Evolutionary conservation across 2,113 vertebrate genomes (phyloP), one percentile per base, ranked within the genome.

Genomic region (Amia ocellicauda): DNA sequence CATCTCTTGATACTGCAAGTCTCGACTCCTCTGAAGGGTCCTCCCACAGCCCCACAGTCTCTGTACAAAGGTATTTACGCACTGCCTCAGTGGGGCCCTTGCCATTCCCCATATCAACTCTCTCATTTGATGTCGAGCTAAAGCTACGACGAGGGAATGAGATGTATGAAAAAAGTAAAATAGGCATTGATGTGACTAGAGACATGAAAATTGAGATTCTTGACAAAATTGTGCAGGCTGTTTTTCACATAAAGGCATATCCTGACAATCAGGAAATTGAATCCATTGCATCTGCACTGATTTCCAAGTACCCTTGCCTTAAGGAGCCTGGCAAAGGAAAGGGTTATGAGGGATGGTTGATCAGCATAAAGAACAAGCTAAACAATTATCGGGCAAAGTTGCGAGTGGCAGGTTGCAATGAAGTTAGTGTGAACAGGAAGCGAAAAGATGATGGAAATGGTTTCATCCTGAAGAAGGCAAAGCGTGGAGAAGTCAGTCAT

Each of bases 141-240:
- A 74, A 62, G 47, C 51, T 74, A n/a, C 4, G 22, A 1, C 69
- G 62, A 20, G 72, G 50, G 3, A 74, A 69, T 59, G 41, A 64
- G 10, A n/a, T 22, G 17, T 69, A 57, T 55, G 47, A 66, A 53
- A 63, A 72, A 2, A 54, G 54, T 4, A 51, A 60, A 4, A 69
- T 36, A 11, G 49, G 45, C 24, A 20, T 59, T 8, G 26, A 24
- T 8, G 53, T 74, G 17, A 52, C 67, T n/a, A 66, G 52, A 53
- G 71, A 67, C 20, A 73, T 76, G 7, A 66, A 68, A 17, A 71
- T 58, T 7, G 71, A 71, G 7, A 67, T 76, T 58, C n/a, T 74
- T 19, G 56, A 71, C 42, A 72, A 74, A 40, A 53, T 73, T 26
- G 50, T 58, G 9, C 59, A 69, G 24, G 50, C 40, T 36, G 60